Percentiles rank a stretch among this genome's conserved stretches.
These are phyloP conservation scores for Hypselothyrea guttata DNA, from an alignment of 2,888 invertebrate species.

Conservation along the genomic window DNA sequence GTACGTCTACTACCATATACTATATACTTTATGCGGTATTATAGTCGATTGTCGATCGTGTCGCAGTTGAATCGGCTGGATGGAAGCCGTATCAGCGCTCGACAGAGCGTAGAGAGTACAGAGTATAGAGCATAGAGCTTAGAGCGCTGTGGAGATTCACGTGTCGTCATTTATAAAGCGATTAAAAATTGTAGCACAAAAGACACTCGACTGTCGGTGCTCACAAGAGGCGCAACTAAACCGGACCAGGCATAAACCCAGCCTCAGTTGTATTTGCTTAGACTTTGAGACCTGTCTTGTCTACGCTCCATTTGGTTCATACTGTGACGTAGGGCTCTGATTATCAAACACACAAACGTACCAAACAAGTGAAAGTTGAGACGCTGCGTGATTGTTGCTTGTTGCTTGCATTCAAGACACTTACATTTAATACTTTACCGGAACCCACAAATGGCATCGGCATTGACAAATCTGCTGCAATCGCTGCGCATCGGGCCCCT, in stretches of 20 bases:
- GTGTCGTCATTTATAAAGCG: conserved; percentile 72
- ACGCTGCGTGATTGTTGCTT: conserved; percentile 19
- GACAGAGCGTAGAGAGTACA: too few relatives aligned
- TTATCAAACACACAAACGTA: conserved; percentile 4
- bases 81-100: conserved; percentile 45
- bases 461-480: conserved; percentile 73
- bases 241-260: conserved; percentile 31
- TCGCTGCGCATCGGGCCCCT: conserved; percentile 64
- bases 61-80: conserved; percentile 7
- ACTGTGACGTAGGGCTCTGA: conserved; percentile 38
- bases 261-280: conserved; percentile 8
- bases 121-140: too few relatives aligned
- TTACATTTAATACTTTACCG: too few relatives aligned
- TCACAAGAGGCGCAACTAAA: conserved; percentile 36
- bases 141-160: conserved; percentile 41
- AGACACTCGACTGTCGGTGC: conserved; percentile 54
- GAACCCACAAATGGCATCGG: conserved; percentile 68
- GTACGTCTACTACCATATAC: too few relatives aligned
- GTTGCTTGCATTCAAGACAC: too few relatives aligned
- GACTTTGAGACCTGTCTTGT: conserved; percentile 10
- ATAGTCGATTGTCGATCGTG: background rate
- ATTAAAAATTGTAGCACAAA: conserved; percentile 51
- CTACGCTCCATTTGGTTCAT: conserved; percentile 37
- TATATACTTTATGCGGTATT: too few relatives aligned
- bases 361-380: conserved; percentile 59